These are phyloP conservation scores for Xylota segnis DNA, from an alignment of 2,888 invertebrate species.

Conservation along the genomic window DNA sequence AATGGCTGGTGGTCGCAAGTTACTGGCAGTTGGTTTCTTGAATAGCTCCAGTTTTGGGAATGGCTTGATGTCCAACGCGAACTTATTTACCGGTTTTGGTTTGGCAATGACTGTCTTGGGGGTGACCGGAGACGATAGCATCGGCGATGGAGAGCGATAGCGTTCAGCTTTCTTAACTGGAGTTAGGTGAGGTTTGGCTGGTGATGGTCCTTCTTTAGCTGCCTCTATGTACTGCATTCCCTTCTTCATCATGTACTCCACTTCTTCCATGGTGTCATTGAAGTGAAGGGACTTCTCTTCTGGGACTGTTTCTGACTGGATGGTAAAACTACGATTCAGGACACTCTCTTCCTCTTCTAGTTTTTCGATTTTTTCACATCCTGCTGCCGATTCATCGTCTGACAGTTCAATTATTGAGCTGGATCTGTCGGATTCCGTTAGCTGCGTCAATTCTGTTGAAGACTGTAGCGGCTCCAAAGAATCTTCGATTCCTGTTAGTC, in stretches of 20 bases:
- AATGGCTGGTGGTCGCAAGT: constrained; percentile 57
- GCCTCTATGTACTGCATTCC: constrained; percentile 82
- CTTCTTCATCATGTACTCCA: constrained; percentile 84
- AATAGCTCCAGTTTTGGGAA: constrained; percentile 79
- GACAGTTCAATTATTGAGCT: constrained; percentile 73
- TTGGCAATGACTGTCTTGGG: constrained; percentile 73
- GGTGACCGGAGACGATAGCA: constrained; percentile 61
- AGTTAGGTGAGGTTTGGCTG: constrained; percentile 48
- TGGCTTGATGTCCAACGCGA: constrained; percentile 74
- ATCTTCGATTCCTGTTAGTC: constrained; percentile 8
- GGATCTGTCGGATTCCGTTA: constrained; percentile 33
- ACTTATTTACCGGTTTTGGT: constrained; percentile 60
- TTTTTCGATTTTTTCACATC: constrained; percentile 34
- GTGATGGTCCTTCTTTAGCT: constrained; percentile 62
- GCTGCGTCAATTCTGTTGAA: constrained; percentile 41
- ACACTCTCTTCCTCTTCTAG: background rate
- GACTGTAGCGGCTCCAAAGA: constrained; percentile 38
- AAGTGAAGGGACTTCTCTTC: constrained; percentile 81
- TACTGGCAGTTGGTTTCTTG: constrained; percentile 76
- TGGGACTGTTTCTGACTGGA: constrained; percentile 15
- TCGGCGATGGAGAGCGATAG: constrained; percentile 68
- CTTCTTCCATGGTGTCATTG: constrained; percentile 84
- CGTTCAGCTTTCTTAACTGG: constrained; percentile 74
- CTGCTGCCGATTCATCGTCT: constrained; percentile 74
- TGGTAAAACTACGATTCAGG: constrained; percentile 62